Evolutionary conservation across 2,113 vertebrate species (phyloP).

Genomic region (Centropus unirufus): DNA sequence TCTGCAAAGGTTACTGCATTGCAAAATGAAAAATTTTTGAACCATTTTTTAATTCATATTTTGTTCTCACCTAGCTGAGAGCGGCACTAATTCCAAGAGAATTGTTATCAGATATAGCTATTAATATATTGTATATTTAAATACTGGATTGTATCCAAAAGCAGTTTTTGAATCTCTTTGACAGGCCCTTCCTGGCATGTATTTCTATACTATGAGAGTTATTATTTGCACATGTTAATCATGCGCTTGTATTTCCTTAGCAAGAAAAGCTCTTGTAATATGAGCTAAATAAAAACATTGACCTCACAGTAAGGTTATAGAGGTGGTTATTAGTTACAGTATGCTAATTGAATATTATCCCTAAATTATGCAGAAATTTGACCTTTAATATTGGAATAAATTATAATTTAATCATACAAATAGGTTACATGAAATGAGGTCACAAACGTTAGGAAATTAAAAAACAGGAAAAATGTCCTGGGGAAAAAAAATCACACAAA

Average conservation of each 20-base stretch:
- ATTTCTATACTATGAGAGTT: background rate
- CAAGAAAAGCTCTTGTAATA: background rate
- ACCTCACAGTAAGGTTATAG: background rate
- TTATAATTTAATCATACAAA: background rate
- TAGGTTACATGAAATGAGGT: background rate
- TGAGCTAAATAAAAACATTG: background rate
- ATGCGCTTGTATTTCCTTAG: background rate
- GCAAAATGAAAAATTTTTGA: background rate
- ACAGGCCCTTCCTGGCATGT: background rate
- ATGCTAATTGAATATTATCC: background rate
- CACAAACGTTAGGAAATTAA: background rate
- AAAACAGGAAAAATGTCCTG: background rate
- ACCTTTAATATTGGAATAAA: background rate
- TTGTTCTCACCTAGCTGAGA: conserved; percentile 4
- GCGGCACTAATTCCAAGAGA: conserved; percentile 14
- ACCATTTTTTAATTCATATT: background rate
- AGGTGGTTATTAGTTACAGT: background rate
- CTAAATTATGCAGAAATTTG: background rate
- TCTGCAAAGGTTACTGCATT: background rate
- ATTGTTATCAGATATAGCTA: conserved; percentile 8
- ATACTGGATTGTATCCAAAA: conserved; percentile 1
- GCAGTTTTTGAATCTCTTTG: background rate
- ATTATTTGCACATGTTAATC: background rate
- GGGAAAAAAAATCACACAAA: background rate
- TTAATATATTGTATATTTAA: conserved; percentile 25